Evolutionary conservation across 2,888 invertebrate genomes (phyloP), one percentile per base, ranked within the genome.

Genomic region (Lithophane semibrunnea): DNA sequence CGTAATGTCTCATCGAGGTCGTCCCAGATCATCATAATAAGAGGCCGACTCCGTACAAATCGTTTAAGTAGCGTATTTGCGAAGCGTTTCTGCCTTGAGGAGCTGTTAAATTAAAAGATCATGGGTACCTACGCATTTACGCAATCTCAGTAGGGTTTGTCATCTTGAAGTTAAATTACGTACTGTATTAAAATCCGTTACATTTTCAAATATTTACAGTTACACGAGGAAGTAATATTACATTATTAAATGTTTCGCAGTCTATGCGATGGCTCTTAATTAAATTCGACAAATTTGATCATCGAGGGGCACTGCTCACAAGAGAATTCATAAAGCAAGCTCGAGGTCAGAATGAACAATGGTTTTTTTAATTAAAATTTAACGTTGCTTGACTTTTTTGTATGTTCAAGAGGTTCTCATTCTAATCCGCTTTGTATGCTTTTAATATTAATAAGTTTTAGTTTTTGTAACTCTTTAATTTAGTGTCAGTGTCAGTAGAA

Each of bases 241-340:
- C 72, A 84, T 77, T 77, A 84, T 77, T 77, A 78, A 85, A 70
- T 84, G 82, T 81, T 85, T 79, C 75, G 65, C 70, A 76, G 78
- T 75, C 79, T 73, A 78, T 77, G 73, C 75, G 72, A 86, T 85
- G 79, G 79, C 82, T 82, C 84, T 87, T 91, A 90, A 90, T 91
- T 89, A 90, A 88, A 90, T 80, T 86, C 83, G 77, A 81, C 84
- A 85, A 90, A 90, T 85, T 87, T 86, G 88, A 85, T 84, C 85
- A 85, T 80, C 81, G 79, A 79, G 81, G 86, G 85, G 74, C 87
- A 77, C 66, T 85, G 89, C 87, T 85, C 84, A 87, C 88, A 87
- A 85, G 86, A 83, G 85, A 80, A 82, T 82, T 80, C 81, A 88
- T 81, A 86, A 88, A 89, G 80, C 80, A 82, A 84, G 73, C 83